Evolutionary conservation across 2,113 vertebrate genomes (phyloP).

Genomic region (Uropsilus gracilis): DNA sequence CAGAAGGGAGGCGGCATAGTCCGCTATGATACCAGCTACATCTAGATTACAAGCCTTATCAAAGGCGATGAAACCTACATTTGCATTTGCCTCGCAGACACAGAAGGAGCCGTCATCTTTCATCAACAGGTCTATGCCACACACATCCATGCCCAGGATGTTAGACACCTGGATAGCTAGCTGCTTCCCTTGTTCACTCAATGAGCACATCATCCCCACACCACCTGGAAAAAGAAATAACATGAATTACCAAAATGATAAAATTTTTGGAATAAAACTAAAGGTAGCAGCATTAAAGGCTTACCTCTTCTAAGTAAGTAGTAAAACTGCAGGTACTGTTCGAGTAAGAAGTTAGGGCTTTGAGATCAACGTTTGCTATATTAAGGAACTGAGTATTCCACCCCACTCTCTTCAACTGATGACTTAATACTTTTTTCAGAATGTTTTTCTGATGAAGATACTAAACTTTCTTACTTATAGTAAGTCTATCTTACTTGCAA

Average conservation of each 20-base stretch:
- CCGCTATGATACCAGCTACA: slow-evolving; percentile 90
- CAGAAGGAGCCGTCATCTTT: slow-evolving; percentile 90
- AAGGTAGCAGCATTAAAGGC: not conserved
- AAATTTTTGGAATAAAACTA: not conserved
- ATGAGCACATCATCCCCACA: slow-evolving; percentile 90
- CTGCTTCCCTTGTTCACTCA: slow-evolving; percentile 90
- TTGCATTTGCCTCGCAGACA: slow-evolving; percentile 91
- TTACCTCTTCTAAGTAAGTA: slow-evolving; percentile 8
- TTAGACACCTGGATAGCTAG: slow-evolving; percentile 90
- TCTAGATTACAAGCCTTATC: slow-evolving; percentile 92
- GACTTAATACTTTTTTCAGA: not conserved
- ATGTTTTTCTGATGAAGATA: not conserved
- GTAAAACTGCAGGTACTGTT: not conserved
- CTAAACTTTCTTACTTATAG: not conserved
- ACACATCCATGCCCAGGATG: slow-evolving; percentile 90
- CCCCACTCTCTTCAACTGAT: not conserved
- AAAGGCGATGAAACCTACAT: slow-evolving; percentile 92
- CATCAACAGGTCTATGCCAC: slow-evolving; percentile 90
- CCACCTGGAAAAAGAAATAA: slow-evolving; percentile 84
- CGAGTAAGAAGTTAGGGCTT: not conserved
- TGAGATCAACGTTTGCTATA: not conserved
- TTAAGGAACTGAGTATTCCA: not conserved
- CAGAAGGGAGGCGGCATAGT: slow-evolving; percentile 90
- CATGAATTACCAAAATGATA: not conserved
- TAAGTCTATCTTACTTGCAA: not conserved